Evolutionary conservation across 2,797 vertebrate genomes (phyloP), one percentile per base, ranked within the genome.

Genomic region (Eospalax fontanierii): DNA sequence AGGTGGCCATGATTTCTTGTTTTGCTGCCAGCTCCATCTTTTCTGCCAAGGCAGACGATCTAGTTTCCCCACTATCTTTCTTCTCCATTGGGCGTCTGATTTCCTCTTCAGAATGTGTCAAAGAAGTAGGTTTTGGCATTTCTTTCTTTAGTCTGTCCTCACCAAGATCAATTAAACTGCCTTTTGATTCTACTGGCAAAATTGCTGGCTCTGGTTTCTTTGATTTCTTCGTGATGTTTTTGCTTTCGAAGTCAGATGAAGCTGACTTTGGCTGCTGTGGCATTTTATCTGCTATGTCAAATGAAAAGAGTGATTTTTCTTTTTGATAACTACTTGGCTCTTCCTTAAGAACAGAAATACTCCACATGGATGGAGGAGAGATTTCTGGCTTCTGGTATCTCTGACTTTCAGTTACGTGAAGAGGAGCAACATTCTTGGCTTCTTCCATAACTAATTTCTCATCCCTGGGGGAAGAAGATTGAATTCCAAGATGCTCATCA

Each of bases 361-460:
- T 33, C 24, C 91, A 92, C 80, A 71, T 66, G 83, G 92, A 91
- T 50, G 78, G 84, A 92, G 92, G 54, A 93, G 93, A 33, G 30
- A 96, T 96, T 86, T 88, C 81, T 83, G 96, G 94, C 66, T 93
- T 97, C 95, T 97, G 96, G 65, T 16, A 14, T 87, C 30, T 88
- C 79, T 95, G 87, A 85, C 54, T 91, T 33, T 96, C 89, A 91
- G 87, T 14, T n/a, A 83, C 33, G 9, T 38, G 66, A 95, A 90
- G n/a, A 91, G 91, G 65, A 91, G 85, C 26, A 65, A 33, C 38
- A 85, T 59, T 74, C 95, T 92, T 89, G 33, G 22, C 79, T 94
- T 96, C 92, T 92, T 89, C 88, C 43, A 50, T 65, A 35, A 79
- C 80, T 33, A 50, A 50, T 82, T 95, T 94, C 61, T 94, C 95